phyloP scores from a whole-genome alignment of 2,888 invertebrate species.

The Alitta virens region DNA sequence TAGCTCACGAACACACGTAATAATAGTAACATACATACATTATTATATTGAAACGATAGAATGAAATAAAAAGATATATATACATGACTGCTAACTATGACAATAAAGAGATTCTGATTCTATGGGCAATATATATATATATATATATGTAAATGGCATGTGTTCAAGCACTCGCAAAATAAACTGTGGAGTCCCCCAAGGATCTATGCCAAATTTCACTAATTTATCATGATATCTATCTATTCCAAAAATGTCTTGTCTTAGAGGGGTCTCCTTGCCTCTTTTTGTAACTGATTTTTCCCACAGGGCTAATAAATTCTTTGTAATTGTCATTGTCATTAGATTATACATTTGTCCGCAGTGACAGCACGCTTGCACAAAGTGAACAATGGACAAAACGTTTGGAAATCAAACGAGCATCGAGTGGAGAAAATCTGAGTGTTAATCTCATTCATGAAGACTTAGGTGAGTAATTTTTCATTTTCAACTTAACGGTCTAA shows the following conservation, averaged over 20 bases:
- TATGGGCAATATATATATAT: neutral
- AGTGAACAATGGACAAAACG: conserved; percentile 38
- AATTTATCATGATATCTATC: too few relatives aligned
- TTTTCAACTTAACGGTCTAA: too few relatives aligned
- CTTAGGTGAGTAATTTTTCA: conserved; percentile 39
- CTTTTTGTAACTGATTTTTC: too few relatives aligned
- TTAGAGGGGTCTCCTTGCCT: too few relatives aligned
- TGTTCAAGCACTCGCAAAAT: neutral
- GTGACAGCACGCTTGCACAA: conserved; percentile 39
- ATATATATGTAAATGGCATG: neutral
- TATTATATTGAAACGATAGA: neutral
- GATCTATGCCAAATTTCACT: too few relatives aligned
- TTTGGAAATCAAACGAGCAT: conserved; percentile 37
- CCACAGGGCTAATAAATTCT: too few relatives aligned
- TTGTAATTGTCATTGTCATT: too few relatives aligned
- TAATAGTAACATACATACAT: too few relatives aligned
- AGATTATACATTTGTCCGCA: conserved; percentile 23
- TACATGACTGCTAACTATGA: neutral
- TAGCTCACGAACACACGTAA: too few relatives aligned
- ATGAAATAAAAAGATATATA: neutral
- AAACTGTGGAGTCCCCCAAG: too few relatives aligned
- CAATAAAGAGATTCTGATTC: neutral
- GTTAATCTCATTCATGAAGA: conserved; percentile 51
- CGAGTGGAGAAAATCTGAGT: conserved; percentile 41
- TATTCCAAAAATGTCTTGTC: too few relatives aligned